phyloP scores from a whole-genome alignment of 2,797 vertebrate genomes.

The Aselliscus stoliczkanus region DNA sequence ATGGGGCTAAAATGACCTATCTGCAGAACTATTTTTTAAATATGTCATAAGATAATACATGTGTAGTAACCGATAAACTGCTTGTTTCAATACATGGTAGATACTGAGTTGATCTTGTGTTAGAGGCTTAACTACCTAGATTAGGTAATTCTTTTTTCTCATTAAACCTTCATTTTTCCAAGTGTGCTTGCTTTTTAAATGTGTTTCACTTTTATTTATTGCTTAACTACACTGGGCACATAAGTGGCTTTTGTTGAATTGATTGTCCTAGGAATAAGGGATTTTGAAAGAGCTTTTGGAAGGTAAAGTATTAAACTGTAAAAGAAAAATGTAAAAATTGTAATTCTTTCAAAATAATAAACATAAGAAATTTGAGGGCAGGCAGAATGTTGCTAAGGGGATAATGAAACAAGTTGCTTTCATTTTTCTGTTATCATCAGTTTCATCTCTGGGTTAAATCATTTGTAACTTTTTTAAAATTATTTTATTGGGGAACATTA shows the following conservation, averaged over 20 bases:
- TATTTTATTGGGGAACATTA: too few species aligned
- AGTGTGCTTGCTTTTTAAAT: constrained; percentile 28
- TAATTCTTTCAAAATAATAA: background rate
- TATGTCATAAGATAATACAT: background rate
- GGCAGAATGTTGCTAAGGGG: background rate
- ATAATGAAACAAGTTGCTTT: constrained; percentile 28
- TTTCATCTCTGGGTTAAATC: background rate
- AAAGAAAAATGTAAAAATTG: background rate
- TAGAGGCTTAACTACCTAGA: background rate
- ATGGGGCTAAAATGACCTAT: background rate
- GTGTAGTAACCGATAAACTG: background rate
- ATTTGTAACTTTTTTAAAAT: background rate
- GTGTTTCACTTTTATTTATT: constrained; percentile 23
- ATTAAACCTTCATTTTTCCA: constrained; percentile 13
- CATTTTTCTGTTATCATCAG: background rate
- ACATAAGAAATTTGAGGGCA: background rate
- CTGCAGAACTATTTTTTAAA: background rate
- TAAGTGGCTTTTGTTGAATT: constrained; percentile 31
- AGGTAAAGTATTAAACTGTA: background rate
- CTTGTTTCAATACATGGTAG: constrained; percentile 13
- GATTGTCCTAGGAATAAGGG: background rate
- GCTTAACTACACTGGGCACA: background rate
- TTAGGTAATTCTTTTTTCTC: constrained; percentile 24
- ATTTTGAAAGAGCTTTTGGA: constrained; percentile 44
- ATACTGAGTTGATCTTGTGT: background rate